Percentiles rank a stretch among this genome's conserved stretches.
These are phyloP conservation scores for Allacma fusca DNA, from an alignment of 2,888 invertebrate species.

Conservation along the genomic window DNA sequence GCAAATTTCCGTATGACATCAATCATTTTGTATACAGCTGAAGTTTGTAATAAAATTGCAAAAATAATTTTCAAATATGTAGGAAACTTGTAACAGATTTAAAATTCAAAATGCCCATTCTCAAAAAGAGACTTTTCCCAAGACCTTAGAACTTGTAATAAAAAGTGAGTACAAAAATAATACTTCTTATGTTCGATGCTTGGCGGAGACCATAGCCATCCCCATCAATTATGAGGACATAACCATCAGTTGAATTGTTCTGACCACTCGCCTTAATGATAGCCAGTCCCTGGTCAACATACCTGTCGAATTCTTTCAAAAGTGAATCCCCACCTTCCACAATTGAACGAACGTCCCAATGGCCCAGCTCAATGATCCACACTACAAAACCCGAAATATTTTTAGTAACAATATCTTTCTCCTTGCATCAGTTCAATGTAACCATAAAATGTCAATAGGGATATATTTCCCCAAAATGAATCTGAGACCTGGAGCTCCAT, in stretches of 20 bases:
- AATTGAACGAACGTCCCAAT: constrained; percentile 4
- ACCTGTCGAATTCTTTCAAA: constrained; percentile 7
- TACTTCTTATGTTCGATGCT: neutral
- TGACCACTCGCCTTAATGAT: constrained; percentile 2
- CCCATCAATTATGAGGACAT: neutral
- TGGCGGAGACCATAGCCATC: neutral
- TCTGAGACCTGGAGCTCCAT: neutral
- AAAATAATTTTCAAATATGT: too few relatives aligned
- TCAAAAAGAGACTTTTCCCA: too few relatives aligned
- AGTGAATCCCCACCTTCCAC: neutral
- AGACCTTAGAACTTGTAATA: too few relatives aligned
- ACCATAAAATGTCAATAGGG: too few relatives aligned
- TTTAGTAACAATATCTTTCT: too few relatives aligned
- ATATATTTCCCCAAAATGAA: neutral
- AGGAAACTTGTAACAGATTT: too few relatives aligned
- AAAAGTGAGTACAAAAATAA: too few relatives aligned
- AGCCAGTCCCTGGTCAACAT: constrained; percentile 1
- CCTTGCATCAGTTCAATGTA: too few relatives aligned
- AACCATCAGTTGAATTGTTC: neutral
- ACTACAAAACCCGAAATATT: too few relatives aligned
- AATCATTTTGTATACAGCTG: neutral
- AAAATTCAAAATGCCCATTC: too few relatives aligned
- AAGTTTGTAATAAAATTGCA: too few relatives aligned
- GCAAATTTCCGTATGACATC: constrained; percentile 1
- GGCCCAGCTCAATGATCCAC: constrained; percentile 9